phyloP scores from a whole-genome alignment of 1,140 invertebrate species.

The Heliconius hewitsoni region DNA sequence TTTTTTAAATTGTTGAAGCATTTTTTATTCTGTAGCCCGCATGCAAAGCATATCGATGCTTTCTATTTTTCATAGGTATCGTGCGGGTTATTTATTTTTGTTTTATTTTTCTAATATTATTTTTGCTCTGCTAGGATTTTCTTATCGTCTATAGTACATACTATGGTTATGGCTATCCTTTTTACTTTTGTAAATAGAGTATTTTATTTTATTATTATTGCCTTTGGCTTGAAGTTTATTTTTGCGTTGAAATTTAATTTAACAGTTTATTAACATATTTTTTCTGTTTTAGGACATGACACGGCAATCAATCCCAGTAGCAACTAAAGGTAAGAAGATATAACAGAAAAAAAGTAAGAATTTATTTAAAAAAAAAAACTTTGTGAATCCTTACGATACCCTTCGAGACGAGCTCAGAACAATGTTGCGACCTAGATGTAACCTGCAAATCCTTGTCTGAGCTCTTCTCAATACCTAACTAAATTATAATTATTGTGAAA shows the following conservation, averaged over 20 bases:
- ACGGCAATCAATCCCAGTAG: conserved; percentile 79
- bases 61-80: background rate
- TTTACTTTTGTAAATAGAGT: conserved; percentile 10
- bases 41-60: background rate
- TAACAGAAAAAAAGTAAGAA: too few relatives aligned
- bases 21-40: background rate
- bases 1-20: background rate
- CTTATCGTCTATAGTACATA: background rate
- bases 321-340: conserved; percentile 75
- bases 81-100: background rate
- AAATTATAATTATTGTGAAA: conserved; percentile 10
- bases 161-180: conserved; percentile 4
- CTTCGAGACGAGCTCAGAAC: too few relatives aligned
- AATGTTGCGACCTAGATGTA: too few relatives aligned
- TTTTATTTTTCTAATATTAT: background rate
- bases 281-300: conserved; percentile 80
- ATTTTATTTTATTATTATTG: background rate
- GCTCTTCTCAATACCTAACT: background rate
- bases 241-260: conserved; percentile 32
- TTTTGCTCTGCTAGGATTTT: background rate
- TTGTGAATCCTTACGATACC: too few relatives aligned
- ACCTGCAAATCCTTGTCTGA: too few relatives aligned
- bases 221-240: conserved; percentile 31
- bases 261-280: conserved; percentile 37
- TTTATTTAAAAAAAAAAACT: too few relatives aligned